phyloP scores from a whole-genome alignment of 2,888 invertebrate species.

The Diplolepis rosae region DNA sequence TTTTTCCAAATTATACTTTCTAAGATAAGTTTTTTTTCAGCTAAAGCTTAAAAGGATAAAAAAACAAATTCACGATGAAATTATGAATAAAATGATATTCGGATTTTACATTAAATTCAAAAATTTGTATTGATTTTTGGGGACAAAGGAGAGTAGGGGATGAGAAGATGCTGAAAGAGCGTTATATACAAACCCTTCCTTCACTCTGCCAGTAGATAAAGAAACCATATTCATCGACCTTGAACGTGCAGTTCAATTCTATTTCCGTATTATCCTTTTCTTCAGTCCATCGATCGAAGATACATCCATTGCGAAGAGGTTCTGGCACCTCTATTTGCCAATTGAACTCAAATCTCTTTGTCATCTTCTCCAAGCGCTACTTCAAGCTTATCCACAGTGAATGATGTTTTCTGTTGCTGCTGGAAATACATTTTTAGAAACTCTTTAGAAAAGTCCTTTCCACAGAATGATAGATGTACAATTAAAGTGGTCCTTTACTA shows the following conservation, averaged over 20 bases:
- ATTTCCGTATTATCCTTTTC: constrained; percentile 94
- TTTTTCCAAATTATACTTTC: neutral
- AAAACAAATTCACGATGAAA: neutral
- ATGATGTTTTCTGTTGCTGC: constrained; percentile 22
- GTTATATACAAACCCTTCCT: constrained; percentile 81
- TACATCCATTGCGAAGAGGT: constrained; percentile 86
- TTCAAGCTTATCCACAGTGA: constrained; percentile 20
- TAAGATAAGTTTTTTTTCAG: neutral
- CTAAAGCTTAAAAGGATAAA: neutral
- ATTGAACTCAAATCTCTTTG: constrained; percentile 98
- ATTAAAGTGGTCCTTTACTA: neutral
- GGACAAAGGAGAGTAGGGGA: neutral
- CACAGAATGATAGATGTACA: neutral
- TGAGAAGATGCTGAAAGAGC: neutral
- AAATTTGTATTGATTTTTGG: neutral
- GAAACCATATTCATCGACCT: constrained; percentile 97
- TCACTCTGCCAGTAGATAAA: constrained; percentile 99
- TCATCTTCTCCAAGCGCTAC: constrained; percentile 79
- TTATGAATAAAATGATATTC: neutral
- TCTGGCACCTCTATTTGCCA: constrained; percentile 98
- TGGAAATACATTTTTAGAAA: constrained; percentile 2
- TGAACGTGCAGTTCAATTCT: constrained; percentile 91
- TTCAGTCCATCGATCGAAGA: constrained; percentile 98
- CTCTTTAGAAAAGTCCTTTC: neutral
- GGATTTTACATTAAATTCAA: neutral